Conservation (phyloP, 1,140 invertebrate genomes). For the Drosophila simulans region DNA sequence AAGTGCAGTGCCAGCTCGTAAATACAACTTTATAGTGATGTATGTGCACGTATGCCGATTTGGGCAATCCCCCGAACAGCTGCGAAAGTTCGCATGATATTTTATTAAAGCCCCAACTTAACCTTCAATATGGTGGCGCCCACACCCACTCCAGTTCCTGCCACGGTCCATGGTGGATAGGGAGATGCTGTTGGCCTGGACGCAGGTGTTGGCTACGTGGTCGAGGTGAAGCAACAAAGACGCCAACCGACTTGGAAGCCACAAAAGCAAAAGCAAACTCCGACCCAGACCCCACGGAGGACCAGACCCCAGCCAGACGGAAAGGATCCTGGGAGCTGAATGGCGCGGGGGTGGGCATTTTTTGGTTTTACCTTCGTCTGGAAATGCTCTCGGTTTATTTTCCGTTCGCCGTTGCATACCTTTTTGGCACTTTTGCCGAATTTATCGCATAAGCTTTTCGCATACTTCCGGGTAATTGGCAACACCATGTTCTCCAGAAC, state of each 20-base stretch:
- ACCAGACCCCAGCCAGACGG: constrained; percentile 21
- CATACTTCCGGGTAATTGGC: constrained; percentile 82
- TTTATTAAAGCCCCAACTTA: constrained; percentile 73
- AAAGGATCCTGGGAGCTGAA: neutral
- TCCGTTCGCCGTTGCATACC: constrained; percentile 65
- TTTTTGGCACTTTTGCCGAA: constrained; percentile 79
- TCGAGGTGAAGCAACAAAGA: constrained; percentile 57
- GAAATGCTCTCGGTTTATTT: constrained; percentile 51
- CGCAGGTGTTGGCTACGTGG: constrained; percentile 71
- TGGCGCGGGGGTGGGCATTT: constrained; percentile 40
- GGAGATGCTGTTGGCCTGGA: constrained; percentile 45
- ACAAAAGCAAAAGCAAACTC: constrained; percentile 48
- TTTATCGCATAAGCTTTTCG: constrained; percentile 83
- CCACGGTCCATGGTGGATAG: constrained; percentile 28
- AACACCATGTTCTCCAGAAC: constrained; percentile 63
- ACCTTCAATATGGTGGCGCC: constrained; percentile 55
- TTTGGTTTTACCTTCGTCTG: constrained; percentile 69
- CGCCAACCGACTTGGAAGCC: constrained; percentile 69
- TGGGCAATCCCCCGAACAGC: constrained; percentile 41
- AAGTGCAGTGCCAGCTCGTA: constrained; percentile 52
- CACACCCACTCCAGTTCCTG: constrained; percentile 39
- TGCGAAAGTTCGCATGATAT: constrained; percentile 63
- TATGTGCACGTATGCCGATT: constrained; percentile 45
- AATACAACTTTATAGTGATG: constrained; percentile 55
- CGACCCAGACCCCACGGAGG: neutral